phyloP scores from a whole-genome alignment of 2,113 vertebrate species.

The Mola mola region DNA sequence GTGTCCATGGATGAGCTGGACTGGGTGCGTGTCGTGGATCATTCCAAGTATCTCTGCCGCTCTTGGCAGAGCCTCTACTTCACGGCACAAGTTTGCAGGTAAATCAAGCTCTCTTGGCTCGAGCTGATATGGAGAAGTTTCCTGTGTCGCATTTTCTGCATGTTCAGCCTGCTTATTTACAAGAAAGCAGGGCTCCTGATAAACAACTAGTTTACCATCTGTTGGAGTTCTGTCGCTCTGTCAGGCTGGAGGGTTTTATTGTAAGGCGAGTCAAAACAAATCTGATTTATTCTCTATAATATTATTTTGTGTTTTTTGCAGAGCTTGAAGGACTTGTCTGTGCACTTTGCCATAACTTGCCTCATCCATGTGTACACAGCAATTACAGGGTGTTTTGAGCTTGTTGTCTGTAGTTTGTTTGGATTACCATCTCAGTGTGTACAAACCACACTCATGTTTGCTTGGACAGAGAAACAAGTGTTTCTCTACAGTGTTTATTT shows the following conservation, averaged over 20 bases:
- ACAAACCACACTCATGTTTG: too few species aligned
- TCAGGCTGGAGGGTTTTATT: neutral
- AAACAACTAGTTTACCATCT: too few species aligned
- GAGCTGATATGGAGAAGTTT: neutral
- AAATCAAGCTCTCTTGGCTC: neutral
- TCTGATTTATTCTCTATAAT: too few species aligned
- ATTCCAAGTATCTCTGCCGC: conserved; percentile 93
- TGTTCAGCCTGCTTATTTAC: neutral
- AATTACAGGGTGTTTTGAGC: neutral
- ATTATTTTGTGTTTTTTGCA: too few species aligned
- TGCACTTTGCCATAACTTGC: neutral
- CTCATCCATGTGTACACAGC: neutral
- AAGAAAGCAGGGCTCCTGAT: too few species aligned
- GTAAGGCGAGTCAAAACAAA: too few species aligned
- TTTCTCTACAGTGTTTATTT: too few species aligned
- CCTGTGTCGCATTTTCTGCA: neutral
- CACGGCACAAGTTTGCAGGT: conserved; percentile 95
- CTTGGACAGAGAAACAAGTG: too few species aligned
- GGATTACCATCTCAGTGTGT: neutral
- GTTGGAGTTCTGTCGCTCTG: neutral
- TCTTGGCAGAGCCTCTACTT: conserved; percentile 99
- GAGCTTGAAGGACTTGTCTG: too few species aligned
- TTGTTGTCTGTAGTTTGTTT: neutral
- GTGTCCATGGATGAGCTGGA: conserved; percentile 99
- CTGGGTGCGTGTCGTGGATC: conserved; percentile 96